A percentile compares a stretch with the other conserved stretches of the same genome.
phyloP scores from a whole-genome alignment of 92 coral and sea anemone species.

The Ricordea florida region DNA sequence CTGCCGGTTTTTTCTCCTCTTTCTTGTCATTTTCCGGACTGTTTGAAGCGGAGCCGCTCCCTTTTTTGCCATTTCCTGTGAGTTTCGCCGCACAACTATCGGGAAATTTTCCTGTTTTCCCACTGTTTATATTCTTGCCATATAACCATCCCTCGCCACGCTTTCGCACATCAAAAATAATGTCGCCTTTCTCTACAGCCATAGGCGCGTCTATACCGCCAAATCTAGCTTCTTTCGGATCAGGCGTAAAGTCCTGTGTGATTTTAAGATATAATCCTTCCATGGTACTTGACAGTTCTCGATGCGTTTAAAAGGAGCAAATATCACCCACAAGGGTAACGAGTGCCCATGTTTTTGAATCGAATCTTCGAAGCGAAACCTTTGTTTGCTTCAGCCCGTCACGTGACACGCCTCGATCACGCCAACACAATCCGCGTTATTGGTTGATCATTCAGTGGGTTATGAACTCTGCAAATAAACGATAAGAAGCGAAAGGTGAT shows the following conservation, averaged over 20 bases:
- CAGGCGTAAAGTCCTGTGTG: constrained; percentile 79
- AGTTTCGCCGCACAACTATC: constrained; percentile 82
- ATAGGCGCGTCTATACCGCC: constrained; percentile 84
- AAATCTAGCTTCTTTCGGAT: constrained; percentile 58
- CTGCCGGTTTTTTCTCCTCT: constrained; percentile 2
- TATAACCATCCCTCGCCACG: constrained; percentile 85
- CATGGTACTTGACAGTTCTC: constrained; percentile 28
- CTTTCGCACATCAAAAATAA: constrained; percentile 85
- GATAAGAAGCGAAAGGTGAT: no score
- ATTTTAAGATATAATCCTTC: constrained; percentile 89
- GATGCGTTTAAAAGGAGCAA: not conserved
- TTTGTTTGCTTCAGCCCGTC: not conserved
- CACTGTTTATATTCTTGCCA: constrained; percentile 85
- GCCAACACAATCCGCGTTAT: constrained; percentile 8
- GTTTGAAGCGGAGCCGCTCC: not conserved
- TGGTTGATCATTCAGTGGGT: no score
- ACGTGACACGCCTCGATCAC: constrained; percentile 20
- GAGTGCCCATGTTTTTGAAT: constrained; percentile 14
- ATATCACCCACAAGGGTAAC: no score
- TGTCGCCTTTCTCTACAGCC: constrained; percentile 85
- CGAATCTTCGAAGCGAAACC: not conserved
- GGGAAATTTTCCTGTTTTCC: constrained; percentile 85
- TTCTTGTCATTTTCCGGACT: not conserved
- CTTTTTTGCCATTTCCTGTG: constrained; percentile 58
- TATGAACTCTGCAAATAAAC: no score